phyloP scores from a whole-genome alignment of 2,888 invertebrate species.

The Cremastobaeus sp. region DNA sequence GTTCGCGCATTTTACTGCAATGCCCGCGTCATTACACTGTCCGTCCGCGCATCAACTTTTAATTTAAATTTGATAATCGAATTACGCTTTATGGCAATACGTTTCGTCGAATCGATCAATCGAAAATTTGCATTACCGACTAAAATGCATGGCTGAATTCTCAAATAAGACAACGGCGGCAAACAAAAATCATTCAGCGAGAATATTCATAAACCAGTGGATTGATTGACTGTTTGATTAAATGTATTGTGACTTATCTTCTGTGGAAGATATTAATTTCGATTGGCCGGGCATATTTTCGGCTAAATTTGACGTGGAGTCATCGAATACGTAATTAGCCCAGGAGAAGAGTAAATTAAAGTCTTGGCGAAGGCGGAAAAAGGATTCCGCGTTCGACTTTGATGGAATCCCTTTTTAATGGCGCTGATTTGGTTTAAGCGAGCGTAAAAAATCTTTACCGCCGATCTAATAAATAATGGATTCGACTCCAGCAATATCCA shows the following conservation, averaged over 20 bases:
- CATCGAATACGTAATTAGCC: constrained; percentile 53
- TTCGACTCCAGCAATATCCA: constrained; percentile 11
- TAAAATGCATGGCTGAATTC: too few species aligned
- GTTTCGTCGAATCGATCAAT: constrained; percentile 35
- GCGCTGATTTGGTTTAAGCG: constrained; percentile 30
- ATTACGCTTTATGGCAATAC: constrained; percentile 26
- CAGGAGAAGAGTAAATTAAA: constrained; percentile 47
- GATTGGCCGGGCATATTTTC: constrained; percentile 21
- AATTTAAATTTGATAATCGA: constrained; percentile 26
- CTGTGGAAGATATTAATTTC: constrained; percentile 36
- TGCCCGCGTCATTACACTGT: background rate
- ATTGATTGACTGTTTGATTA: constrained; percentile 54
- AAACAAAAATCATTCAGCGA: constrained; percentile 32
- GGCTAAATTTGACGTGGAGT: constrained; percentile 32
- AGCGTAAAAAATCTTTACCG: constrained; percentile 15
- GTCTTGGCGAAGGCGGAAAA: constrained; percentile 16
- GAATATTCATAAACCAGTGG: constrained; percentile 7
- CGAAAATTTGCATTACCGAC: background rate
- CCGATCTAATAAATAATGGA: constrained; percentile 41
- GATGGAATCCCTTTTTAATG: constrained; percentile 45
- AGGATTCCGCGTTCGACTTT: constrained; percentile 42
- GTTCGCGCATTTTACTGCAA: background rate
- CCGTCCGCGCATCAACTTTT: constrained; percentile 12
- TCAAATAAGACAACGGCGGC: background rate
- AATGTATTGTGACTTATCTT: constrained; percentile 50